Conservation (phyloP, 2,797 vertebrate species). For the Sebastes cheni region DNA sequence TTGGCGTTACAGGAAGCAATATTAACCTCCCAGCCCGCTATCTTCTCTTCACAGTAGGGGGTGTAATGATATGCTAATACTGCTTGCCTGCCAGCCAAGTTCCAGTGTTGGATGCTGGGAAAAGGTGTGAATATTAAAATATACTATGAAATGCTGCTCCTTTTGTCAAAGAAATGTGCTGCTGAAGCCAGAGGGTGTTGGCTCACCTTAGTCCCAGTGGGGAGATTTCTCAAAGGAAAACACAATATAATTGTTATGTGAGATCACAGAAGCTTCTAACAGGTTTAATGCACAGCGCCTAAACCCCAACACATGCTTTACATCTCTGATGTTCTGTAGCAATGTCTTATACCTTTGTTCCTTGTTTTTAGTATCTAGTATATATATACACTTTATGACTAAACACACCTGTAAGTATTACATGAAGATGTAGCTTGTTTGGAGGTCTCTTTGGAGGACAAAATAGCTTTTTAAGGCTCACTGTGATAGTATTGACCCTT, state of each 20-base stretch:
- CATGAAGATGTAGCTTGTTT: background rate
- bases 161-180: constrained; percentile 1
- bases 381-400: background rate
- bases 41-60: constrained; percentile 28
- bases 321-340: background rate
- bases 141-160: constrained; percentile 3
- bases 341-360: background rate
- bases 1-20: constrained; percentile 22
- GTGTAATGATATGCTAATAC: constrained; percentile 54
- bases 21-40: constrained; percentile 36
- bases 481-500: background rate
- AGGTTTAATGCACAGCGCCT: background rate
- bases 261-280: background rate
- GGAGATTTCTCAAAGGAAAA: constrained; percentile 10
- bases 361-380: background rate
- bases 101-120: constrained; percentile 18
- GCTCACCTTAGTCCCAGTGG: background rate
- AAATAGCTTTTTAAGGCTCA: background rate
- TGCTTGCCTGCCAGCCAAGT: constrained; percentile 25
- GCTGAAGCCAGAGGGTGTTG: background rate
- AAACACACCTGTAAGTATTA: background rate
- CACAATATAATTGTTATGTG: background rate
- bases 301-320: background rate
- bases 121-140: constrained; percentile 42
- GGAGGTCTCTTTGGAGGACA: background rate